A percentile compares a stretch with the other conserved stretches of the same genome.
phyloP scores from a whole-genome alignment of 2,113 vertebrate species.

The Psephotus haematonotus region DNA sequence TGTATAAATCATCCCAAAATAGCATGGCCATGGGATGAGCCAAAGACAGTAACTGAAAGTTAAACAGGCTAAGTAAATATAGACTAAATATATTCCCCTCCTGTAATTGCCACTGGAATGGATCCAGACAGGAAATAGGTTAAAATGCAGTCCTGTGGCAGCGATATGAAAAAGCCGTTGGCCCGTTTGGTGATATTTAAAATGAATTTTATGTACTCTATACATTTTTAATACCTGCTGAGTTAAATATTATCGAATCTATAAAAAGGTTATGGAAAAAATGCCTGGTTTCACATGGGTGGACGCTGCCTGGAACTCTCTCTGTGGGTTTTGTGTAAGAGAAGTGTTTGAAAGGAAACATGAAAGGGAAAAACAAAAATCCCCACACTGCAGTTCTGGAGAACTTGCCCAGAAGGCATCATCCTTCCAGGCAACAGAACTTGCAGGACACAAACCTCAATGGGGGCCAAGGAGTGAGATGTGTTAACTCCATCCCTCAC shows the following conservation, averaged over 20 bases:
- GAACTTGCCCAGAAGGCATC: neutral
- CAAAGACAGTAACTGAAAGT: conserved; percentile 69
- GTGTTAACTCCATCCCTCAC: neutral
- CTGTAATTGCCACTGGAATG: conserved; percentile 59
- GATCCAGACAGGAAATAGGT: conserved; percentile 63
- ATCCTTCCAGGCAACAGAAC: neutral
- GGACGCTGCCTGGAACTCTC: conserved; percentile 22
- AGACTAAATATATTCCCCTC: conserved; percentile 71
- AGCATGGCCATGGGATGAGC: conserved; percentile 59
- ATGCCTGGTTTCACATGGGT: conserved; percentile 25
- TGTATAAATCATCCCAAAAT: conserved; percentile 72
- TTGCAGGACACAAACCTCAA: neutral
- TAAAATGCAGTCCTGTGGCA: conserved; percentile 59
- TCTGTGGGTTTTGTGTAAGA: conserved; percentile 30
- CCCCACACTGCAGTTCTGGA: neutral
- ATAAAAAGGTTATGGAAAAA: conserved; percentile 66
- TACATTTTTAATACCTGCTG: conserved; percentile 30
- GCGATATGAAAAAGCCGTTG: conserved; percentile 56
- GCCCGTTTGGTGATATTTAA: conserved; percentile 34
- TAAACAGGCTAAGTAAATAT: conserved; percentile 64
- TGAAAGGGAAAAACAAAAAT: conserved; percentile 9
- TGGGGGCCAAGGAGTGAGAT: neutral
- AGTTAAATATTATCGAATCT: conserved; percentile 64
- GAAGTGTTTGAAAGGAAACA: conserved; percentile 45
- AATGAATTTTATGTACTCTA: conserved; percentile 52